Base-by-base conservation (phyloP, 2,797 vertebrate species). In the Neoniphon sammara region DNA sequence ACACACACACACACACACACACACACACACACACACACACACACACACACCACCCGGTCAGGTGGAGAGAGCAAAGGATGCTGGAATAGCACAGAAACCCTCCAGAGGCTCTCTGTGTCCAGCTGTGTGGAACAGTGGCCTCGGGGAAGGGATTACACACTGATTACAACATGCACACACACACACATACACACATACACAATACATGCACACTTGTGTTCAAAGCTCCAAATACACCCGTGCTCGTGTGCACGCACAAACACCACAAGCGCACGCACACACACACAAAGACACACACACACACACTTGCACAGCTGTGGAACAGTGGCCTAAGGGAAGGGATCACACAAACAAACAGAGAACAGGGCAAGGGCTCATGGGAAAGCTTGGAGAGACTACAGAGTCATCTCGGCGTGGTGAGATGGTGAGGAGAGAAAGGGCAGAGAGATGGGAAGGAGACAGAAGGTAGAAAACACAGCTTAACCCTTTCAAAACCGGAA, bases 41-140 rank as follows among this genome's bases (percentile, higher is more conserved):
- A 95, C 70, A 91, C 80, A 90, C 62, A 70, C 93, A 94, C 90
- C 92, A 73, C 70, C 74, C 81, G 81, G 92, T 96, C 93, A 96
- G 92, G 89, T 94, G 93, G 88, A 65, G 89, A 86, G 85, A 89
- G 93, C 89, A 91, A 88, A 93, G 91, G 92, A 93, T 90, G 90
- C 90, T 93, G 93, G 89, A 91, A 92, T 89, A 92, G 92, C 86
- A 91, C 85, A 86, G 80, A 88, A 89, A 90, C 88, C 86, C 91
- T 93, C 91, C 80, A 86, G 91, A 92, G 92, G 85, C 83, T 89
- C 87, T 85, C 78, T 87, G 82, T 88, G 84, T 93, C 92, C 93
- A 92, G 91, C 93, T 92, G 91, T 89, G 91, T 89, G 86, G 91
- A 91, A 89, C 92, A 91, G 89, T 88, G 88, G 91, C 92, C 91